Base-by-base conservation (phyloP, 2,888 invertebrate species). In the Tenthredo scrophulariae region DNA sequence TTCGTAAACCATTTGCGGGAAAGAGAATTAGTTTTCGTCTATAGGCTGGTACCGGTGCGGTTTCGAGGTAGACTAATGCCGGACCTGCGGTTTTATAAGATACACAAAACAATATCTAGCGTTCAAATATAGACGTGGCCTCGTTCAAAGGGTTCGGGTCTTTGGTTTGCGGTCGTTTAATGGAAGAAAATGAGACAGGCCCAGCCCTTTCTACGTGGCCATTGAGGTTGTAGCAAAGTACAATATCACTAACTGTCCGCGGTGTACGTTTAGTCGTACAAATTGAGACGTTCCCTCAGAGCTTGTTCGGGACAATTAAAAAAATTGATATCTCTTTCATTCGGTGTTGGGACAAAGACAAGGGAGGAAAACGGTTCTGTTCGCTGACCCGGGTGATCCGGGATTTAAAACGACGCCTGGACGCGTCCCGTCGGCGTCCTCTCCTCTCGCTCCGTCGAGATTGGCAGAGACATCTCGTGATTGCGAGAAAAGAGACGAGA, bases 101-200 rank as follows among this genome's bases (percentile, higher is more conserved):
- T 87, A 89, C 88, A 87, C 92, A 92, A 92, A 92, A 91, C 91
- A 91, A 90, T 91, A 90, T 87, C 86, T 85, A 89, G 88, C 88
- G 87, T 89, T 90, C 88, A 89, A 89, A 89, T 88, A 86, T 85
- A 86, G 88, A 85, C 85, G 70, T 77, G 77, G 65, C 40, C 67
- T 37, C 85, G 85, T 82, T 85, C 85, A 79, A 72, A 67, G 82
- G 82, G 72, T 85, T 85, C 46, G 67, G 85, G 85, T 85, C 85
- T 85, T 85, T 85, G 85, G 85, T 43, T 85, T 85, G 85, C 72
- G 85, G 85, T 85, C 50, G 46, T 83, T 83, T 83, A 70, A 67
- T 67, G 54, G 80, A 83, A 22, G 83, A 83, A 83, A 65, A 83
- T 62, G 83, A 67, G 83, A 40, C 46, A 43, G 29, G 70, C 0